Base-by-base conservation (phyloP, 2,888 invertebrate species). In the Anodontia alba region DNA sequence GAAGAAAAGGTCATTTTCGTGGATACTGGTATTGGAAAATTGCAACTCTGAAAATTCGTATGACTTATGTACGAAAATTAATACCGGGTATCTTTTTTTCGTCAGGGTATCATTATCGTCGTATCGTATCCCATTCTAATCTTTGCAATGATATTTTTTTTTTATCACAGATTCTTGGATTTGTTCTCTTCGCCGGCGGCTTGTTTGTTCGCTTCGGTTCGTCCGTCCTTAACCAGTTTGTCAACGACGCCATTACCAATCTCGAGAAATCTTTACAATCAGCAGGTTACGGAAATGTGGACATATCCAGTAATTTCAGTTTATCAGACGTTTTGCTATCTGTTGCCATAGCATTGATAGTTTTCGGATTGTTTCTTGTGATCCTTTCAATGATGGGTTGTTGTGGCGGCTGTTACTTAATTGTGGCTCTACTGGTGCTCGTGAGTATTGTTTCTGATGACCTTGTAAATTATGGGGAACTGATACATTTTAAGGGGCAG, bases 321-420 rank as follows among this genome's bases (percentile, higher is more conserved):
- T 29, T 85, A 5, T 46, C 80, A 7, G 73, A 75, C 8, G 38
- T 82, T 8, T 38, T 85, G 26, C 67, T 78, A 15, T 76, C 78
- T 3, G 69, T 89, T 2, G 84, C 88, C 2, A 73, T 89, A 1
- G 87, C 81, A 1, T 82, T 91, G 10, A 89, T 91, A 20, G 83
- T 84, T 26, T 75, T 89, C 17, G 91, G 91, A 31, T 66, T 87
- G 10, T 76, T 89, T 23, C 68, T 91, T 10, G 46, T 87, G 1
- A 81, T 87, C 23, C 78, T 90, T 7, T 82, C 88, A 12, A 62
- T 90, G 1, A 62, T 90, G 2, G 91, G 91, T 5, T 87, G 87
- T 29, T 84, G 88, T 74, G 91, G 90, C 23, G 88, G 88, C 29
- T 90, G 90, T 68, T 90, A 84, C 67, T 85, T 87, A 67, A 76